phyloP scores from a whole-genome alignment of 2,797 vertebrate species.

The Mus minutoides region DNA sequence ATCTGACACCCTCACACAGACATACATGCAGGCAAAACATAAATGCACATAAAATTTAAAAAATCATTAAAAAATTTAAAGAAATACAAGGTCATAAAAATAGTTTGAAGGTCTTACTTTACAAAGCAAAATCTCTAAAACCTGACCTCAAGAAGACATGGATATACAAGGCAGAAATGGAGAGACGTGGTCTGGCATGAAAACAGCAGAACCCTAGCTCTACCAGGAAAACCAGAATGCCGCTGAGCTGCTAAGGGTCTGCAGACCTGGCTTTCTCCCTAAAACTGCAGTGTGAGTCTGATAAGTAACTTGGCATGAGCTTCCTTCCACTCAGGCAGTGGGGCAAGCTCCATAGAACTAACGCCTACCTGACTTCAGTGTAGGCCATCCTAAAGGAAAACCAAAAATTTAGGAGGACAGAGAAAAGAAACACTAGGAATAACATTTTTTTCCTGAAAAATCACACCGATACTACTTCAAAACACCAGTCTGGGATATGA shows the following conservation, averaged over 20 bases:
- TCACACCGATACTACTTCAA: conserved; percentile 58
- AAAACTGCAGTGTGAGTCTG: conserved; percentile 10
- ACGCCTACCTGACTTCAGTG: conserved; percentile 53
- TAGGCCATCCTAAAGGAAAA: conserved; percentile 71
- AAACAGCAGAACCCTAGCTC: conserved; percentile 30
- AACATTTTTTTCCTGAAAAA: conserved; percentile 57
- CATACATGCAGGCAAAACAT: background rate
- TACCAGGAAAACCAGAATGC: conserved; percentile 40
- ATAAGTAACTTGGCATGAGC: conserved; percentile 24
- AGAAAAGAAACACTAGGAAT: conserved; percentile 60
- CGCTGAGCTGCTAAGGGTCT: conserved; percentile 13
- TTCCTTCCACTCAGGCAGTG: conserved; percentile 66
- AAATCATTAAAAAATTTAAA: background rate
- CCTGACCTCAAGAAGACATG: too few species aligned
- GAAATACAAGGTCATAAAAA: conserved; percentile 56
- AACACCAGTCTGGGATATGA: conserved; percentile 58
- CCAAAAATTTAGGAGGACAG: conserved; percentile 62
- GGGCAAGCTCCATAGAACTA: conserved; percentile 68
- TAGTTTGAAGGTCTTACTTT: conserved; percentile 60
- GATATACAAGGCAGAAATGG: too few species aligned
- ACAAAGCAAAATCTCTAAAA: background rate
- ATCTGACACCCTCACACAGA: background rate
- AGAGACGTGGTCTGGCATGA: background rate
- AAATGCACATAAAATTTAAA: background rate
- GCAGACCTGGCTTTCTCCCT: conserved; percentile 38